A percentile compares a stretch with the other conserved stretches of the same genome.
phyloP scores from a whole-genome alignment of 2,888 invertebrate species.

The Lasioglossum figueresi region DNA sequence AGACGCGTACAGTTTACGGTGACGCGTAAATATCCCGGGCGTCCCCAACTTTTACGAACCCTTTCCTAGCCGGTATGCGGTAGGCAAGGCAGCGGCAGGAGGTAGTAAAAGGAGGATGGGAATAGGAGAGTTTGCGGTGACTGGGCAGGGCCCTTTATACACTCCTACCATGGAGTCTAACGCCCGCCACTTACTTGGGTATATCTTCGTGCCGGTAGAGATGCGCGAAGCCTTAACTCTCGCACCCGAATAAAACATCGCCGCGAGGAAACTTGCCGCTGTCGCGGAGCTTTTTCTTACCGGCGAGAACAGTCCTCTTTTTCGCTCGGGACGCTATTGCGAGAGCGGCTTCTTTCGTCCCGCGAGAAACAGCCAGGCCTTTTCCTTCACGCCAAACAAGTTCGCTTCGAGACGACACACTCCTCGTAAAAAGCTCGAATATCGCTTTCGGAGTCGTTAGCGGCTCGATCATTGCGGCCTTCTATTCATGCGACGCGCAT shows the following conservation, averaged over 20 bases:
- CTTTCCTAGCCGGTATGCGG: constrained; percentile 68
- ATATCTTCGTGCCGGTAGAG: constrained; percentile 63
- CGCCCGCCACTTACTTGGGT: constrained; percentile 71
- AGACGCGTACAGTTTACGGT: constrained; percentile 78
- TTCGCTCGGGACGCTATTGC: constrained; percentile 38
- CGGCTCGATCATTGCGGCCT: not conserved
- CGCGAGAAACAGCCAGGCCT: not conserved
- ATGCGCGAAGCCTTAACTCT: constrained; percentile 74
- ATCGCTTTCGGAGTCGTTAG: constrained; percentile 20
- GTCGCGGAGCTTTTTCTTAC: constrained; percentile 65
- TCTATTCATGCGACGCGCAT: constrained; percentile 4
- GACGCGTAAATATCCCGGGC: constrained; percentile 80
- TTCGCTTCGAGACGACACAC: not conserved
- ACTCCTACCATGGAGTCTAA: constrained; percentile 71
- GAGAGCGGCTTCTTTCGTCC: constrained; percentile 27
- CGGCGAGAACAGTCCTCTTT: constrained; percentile 25
- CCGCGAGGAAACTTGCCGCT: constrained; percentile 71
- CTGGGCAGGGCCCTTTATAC: constrained; percentile 74
- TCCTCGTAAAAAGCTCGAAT: not conserved
- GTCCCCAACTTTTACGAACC: constrained; percentile 81
- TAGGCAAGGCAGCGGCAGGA: not conserved
- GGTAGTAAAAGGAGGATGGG: constrained; percentile 49
- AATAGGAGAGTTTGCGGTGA: constrained; percentile 73
- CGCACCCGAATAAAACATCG: constrained; percentile 76
- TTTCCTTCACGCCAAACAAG: constrained; percentile 7